Conservation (phyloP, 2,113 vertebrate species). For the Xenopus laevis region DNA sequence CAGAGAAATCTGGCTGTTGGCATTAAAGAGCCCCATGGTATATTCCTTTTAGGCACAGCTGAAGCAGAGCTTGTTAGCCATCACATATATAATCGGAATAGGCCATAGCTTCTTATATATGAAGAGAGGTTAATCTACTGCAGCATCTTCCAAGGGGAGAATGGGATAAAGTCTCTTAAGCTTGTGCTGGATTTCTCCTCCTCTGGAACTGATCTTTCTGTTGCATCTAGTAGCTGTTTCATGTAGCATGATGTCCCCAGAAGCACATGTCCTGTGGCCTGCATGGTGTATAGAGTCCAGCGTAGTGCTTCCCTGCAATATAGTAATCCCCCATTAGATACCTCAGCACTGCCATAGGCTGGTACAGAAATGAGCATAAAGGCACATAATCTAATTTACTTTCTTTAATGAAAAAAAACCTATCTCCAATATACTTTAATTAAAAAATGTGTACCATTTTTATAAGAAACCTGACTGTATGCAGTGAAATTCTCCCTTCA, state of each 20-base stretch:
- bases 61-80: no score
- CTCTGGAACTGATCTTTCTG: conserved; percentile 58
- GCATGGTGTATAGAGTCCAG: conserved; percentile 87
- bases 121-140: conserved; percentile 38
- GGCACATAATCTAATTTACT: no score
- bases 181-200: conserved; percentile 46
- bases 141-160: conserved; percentile 52
- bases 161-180: not conserved
- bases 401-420: no score
- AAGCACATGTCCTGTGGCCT: conserved; percentile 84
- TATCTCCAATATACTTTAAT: no score
- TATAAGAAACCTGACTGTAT: no score
- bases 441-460: no score
- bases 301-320: conserved; percentile 78
- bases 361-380: no score
- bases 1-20: no score
- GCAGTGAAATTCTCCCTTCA: no score
- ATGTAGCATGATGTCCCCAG: conserved; percentile 89
- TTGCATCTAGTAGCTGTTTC: conserved; percentile 82
- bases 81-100: not conserved
- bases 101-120: not conserved
- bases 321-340: not conserved
- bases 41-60: no score
- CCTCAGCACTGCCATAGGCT: not conserved
- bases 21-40: no score